phyloP scores from a whole-genome alignment of 2,113 vertebrate species.

The Manacus vitellinus region DNA sequence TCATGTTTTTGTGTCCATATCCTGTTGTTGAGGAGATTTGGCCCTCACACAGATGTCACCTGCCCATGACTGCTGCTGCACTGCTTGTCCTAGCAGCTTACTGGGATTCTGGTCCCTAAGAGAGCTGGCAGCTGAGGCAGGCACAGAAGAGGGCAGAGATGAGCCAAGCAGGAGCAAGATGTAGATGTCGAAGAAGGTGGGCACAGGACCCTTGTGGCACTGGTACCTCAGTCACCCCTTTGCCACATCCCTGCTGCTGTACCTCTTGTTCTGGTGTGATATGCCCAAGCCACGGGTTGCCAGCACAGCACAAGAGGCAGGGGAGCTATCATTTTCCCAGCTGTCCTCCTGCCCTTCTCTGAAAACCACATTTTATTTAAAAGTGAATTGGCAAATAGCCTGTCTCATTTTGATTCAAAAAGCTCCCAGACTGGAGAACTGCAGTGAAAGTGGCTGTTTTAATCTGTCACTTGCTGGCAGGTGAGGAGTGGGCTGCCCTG shows the following conservation, averaged over 20 bases:
- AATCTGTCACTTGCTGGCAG: neutral
- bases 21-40: neutral
- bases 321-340: neutral
- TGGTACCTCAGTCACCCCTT: neutral
- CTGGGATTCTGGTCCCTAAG: neutral
- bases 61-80: neutral
- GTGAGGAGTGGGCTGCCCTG: neutral
- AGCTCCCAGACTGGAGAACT: neutral
- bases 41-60: neutral
- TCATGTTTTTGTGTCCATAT: neutral
- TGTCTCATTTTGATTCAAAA: neutral
- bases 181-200: neutral
- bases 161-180: neutral
- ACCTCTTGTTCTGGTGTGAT: fast-evolving
- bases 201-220: fast-evolving
- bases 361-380: neutral
- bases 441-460: neutral
- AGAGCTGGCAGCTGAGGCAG: neutral
- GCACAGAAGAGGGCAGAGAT: neutral
- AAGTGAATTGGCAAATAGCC: neutral
- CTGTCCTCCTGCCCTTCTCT: neutral
- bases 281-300: neutral
- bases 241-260: neutral
- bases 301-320: neutral
- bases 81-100: neutral